Conservation (phyloP, 2,888 invertebrate species). For the Sinotaia quadrata region DNA sequence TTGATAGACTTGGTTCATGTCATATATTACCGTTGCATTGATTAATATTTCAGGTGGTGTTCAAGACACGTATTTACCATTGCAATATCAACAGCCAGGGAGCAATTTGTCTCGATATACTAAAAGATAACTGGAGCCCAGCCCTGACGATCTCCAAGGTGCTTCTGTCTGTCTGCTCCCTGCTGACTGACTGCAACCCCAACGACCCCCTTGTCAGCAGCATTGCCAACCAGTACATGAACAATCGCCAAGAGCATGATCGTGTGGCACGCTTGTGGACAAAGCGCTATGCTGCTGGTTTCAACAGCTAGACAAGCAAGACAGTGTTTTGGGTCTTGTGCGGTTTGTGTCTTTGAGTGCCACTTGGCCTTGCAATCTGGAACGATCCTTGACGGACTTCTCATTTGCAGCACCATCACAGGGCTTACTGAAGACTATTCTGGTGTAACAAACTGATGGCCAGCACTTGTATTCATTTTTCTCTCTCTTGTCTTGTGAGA, state of each 20-base stretch:
- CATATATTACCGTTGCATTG: no score
- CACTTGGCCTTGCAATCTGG: no score
- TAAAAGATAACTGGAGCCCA: conserved; percentile 99
- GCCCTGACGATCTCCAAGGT: conserved; percentile 98
- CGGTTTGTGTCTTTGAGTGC: neutral
- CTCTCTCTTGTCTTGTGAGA: no score
- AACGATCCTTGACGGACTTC: no score
- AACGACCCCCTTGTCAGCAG: conserved; percentile 97
- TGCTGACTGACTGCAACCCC: conserved; percentile 99
- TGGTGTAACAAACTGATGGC: no score
- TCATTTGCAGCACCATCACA: no score
- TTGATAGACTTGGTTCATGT: neutral
- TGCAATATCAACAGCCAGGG: conserved; percentile 99
- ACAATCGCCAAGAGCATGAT: conserved; percentile 97
- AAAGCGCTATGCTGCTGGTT: conserved; percentile 89
- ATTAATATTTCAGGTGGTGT: conserved; percentile 77
- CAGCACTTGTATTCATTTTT: no score
- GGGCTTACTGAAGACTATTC: no score
- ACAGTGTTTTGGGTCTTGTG: neutral
- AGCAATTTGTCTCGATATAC: conserved; percentile 96
- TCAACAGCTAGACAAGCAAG: conserved; percentile 21
- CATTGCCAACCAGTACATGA: conserved; percentile 97
- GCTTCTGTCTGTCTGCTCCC: conserved; percentile 95
- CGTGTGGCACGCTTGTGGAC: conserved; percentile 99
- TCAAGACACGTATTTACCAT: conserved; percentile 97